Base-by-base conservation (phyloP, 2,797 vertebrate genomes). In the Mormyrops attenuatus region DNA sequence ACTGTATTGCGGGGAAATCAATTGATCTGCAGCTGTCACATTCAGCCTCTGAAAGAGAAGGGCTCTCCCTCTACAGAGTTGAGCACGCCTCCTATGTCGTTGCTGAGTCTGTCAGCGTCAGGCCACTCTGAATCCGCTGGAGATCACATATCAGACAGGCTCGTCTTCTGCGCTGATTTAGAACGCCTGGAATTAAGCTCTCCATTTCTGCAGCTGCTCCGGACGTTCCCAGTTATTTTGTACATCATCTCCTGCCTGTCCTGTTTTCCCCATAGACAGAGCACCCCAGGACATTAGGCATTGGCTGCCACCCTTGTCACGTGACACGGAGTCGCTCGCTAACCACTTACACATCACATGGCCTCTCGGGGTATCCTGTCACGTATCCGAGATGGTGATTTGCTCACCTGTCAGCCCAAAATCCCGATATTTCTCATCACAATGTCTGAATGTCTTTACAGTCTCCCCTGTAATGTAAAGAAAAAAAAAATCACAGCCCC, bases 1-100 rank as follows among this genome's bases (percentile, higher is more conserved):
- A 73, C 26, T 85, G 80, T 15, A 47, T 57, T 44, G 77, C 15
- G 15, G 20, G 7, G 82, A 66, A 44, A 34, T 86, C 47, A 86
- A 85, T 44, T 85, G 87, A 88, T 91, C 90, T 91, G 90, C 92
- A 92, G 86, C 90, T 91, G 91, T 92, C 80, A 82, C 89, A 87
- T 89, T 66, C 41, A 44, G 77, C 80, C 57, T 60, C 17, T 8
- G 11, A 20, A 85, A 73, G 38, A 26, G 34, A 84, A 47, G 69
- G 6, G 4, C 13, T 38, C 11, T 60, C 17, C 17, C 38, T 57
- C 34, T 44, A 57, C 17, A 11, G 47, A 38, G 52, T n/a, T 17
- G 52, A 53, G 52, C 50, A 26, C 15, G 1, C 1, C 34, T 60
- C 38, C 53, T 20, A 7, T 38, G 55, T n/a, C 9, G 3, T 11